Base-by-base conservation (phyloP, 1,140 invertebrate genomes). In the Drosophila kanapiae region DNA sequence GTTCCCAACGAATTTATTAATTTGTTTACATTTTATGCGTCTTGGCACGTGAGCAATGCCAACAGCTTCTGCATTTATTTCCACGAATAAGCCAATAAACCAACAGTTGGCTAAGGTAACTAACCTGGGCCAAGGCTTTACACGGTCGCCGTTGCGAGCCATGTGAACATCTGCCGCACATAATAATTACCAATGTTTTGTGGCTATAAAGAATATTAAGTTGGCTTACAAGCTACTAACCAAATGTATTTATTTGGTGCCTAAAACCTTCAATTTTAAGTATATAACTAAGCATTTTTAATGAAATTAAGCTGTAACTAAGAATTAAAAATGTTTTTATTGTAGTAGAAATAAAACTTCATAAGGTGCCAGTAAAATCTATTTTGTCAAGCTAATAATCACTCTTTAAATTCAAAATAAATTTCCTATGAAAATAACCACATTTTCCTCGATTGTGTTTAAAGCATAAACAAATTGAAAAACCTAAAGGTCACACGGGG, bases 61-160 rank as follows among this genome's bases (percentile, higher is more conserved):
- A 49, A 35, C 69, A 42, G 16, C 14, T 18, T 71, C 42, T 57
- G 35, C 27, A 27, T 72, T 40, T 59, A 23, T 54, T 62, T n/a
- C 40, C 18, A 57, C 54, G 6, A 27, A 59, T 8, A 63, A 31
- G 31, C n/a, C 37, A 29, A 65, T 35, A 65, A 62, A 56, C 38
- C 43, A 63, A 53, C 47, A 57, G 38, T 63, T 56, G 42, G 57
- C 47, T 72, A 57, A 72, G 67, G 67, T 72, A 79, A 83, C 75
- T 83, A 83, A 75, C 64, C 75, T 75, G 43, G 40, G 54, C 18
- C 75, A 82, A 79, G 69, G 75, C 16, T 65, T 74, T 48, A 63
- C 38, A 75, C 14, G n/a, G 13, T 37, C 49, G 33, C 53, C 27
- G 35, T 31, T 49, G 8, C 10, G 31, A 23, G 18, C 68, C 51